phyloP scores from a whole-genome alignment of 2,888 invertebrate genomes.

The Folsomia manolachei region DNA sequence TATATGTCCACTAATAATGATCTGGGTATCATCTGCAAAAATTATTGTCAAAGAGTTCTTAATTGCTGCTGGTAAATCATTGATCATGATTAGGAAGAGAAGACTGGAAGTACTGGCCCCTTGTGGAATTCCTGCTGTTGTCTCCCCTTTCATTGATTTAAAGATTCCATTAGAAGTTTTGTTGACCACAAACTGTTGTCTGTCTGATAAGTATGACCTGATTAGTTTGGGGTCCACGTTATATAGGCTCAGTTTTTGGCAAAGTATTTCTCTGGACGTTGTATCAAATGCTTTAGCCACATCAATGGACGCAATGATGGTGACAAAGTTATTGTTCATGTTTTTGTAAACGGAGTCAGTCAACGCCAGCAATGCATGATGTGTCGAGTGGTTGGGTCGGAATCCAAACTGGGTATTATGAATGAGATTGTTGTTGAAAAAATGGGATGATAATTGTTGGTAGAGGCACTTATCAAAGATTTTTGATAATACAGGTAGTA shows the following conservation, averaged over 20 bases:
- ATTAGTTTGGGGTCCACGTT: not conserved
- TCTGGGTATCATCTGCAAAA: not conserved
- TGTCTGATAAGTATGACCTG: not conserved
- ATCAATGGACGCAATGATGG: not conserved
- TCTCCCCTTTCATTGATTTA: not conserved
- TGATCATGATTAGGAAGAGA: not conserved
- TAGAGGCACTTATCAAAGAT: constrained; percentile 25
- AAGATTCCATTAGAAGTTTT: not conserved
- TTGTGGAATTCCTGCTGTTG: not conserved
- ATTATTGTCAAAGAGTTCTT: not conserved
- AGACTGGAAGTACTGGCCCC: not conserved
- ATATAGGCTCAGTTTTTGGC: constrained; percentile 1
- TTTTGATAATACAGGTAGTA: constrained; percentile 28
- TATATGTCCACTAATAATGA: not conserved
- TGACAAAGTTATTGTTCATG: too few relatives aligned
- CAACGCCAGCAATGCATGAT: constrained; percentile 6
- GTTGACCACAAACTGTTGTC: not conserved
- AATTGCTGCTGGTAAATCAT: not conserved
- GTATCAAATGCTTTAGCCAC: constrained; percentile 12
- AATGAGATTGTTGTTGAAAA: constrained; percentile 15
- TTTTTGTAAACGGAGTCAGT: too few relatives aligned
- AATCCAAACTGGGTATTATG: constrained; percentile 21
- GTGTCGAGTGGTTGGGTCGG: constrained; percentile 16
- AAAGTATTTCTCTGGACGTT: constrained; percentile 9
- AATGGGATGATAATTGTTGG: not conserved